Conservation (phyloP, 2,113 vertebrate genomes). For the Hypanus sabinus region DNA sequence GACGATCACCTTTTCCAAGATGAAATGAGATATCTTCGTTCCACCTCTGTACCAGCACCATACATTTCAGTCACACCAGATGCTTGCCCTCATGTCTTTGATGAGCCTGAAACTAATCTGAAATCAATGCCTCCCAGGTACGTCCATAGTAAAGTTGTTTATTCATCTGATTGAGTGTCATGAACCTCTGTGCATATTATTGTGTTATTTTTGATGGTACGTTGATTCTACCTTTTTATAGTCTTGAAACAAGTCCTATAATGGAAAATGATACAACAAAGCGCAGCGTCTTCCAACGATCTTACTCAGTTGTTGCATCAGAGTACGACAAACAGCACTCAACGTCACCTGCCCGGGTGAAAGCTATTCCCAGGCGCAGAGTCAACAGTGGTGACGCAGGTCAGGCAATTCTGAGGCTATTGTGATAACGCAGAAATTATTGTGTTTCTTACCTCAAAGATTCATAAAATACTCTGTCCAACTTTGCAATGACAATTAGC, state of each 20-base stretch:
- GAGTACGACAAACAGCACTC: constrained; percentile 98
- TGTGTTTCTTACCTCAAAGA: not conserved
- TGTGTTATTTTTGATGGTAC: not conserved
- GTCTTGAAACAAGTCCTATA: constrained; percentile 94
- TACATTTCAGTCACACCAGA: constrained; percentile 98
- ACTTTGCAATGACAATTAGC: not conserved
- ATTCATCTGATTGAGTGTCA: constrained; percentile 34
- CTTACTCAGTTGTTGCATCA: constrained; percentile 94
- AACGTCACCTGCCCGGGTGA: constrained; percentile 83
- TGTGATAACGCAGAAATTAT: not conserved
- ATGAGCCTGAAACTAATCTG: constrained; percentile 97
- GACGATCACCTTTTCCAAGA: constrained; percentile 97
- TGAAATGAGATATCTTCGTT: constrained; percentile 94
- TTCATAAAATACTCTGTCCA: not conserved
- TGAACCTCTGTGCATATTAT: not conserved
- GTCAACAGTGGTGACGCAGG: constrained; percentile 96
- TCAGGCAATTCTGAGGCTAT: constrained; percentile 47
- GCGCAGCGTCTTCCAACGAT: constrained; percentile 92
- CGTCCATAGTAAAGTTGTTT: constrained; percentile 41
- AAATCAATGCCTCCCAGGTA: constrained; percentile 98
- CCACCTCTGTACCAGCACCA: constrained; percentile 89
- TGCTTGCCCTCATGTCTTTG: constrained; percentile 93
- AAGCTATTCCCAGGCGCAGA: constrained; percentile 87
- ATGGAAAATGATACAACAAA: constrained; percentile 92
- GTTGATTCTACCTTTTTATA: constrained; percentile 45